Percentiles rank a stretch among this genome's conserved stretches.
These are phyloP conservation scores for Zaprionus bogoriensis DNA, from an alignment of 2,888 invertebrate genomes.

Conservation along the genomic window DNA sequence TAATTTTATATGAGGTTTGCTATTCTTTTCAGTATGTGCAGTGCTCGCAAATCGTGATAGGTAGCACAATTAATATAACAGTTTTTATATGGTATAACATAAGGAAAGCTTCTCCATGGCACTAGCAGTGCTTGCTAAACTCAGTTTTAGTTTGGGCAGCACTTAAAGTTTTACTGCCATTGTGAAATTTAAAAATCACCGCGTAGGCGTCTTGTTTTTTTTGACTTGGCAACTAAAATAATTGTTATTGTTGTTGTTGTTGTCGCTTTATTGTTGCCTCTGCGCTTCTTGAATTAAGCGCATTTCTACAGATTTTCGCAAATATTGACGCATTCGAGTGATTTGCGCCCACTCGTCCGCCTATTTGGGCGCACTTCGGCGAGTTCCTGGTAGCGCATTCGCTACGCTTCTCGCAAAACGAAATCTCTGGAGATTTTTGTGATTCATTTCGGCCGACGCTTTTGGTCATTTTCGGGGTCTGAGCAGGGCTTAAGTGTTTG, in stretches of 20 bases:
- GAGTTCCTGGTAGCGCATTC: conserved; percentile 42
- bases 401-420: no score
- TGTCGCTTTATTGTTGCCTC: background rate
- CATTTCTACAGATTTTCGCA: conserved; percentile 21
- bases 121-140: background rate
- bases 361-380: conserved; percentile 32
- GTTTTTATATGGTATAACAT: no score
- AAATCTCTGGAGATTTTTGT: conserved; percentile 23
- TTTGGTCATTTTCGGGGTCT: conserved; percentile 24
- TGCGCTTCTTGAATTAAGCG: conserved; percentile 15
- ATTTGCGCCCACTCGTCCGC: conserved; percentile 10
- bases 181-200: no score
- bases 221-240: background rate
- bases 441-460: conserved; percentile 33
- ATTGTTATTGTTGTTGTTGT: background rate
- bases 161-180: background rate
- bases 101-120: no score
- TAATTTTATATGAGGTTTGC: no score
- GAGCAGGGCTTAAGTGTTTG: conserved; percentile 63
- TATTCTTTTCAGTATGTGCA: no score
- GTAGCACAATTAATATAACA: no score
- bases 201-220: background rate
- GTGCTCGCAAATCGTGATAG: no score
- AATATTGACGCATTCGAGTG: conserved; percentile 45
- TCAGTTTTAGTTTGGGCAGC: background rate